phyloP scores from a whole-genome alignment of 2,888 invertebrate species.

The Plebejus anna region DNA sequence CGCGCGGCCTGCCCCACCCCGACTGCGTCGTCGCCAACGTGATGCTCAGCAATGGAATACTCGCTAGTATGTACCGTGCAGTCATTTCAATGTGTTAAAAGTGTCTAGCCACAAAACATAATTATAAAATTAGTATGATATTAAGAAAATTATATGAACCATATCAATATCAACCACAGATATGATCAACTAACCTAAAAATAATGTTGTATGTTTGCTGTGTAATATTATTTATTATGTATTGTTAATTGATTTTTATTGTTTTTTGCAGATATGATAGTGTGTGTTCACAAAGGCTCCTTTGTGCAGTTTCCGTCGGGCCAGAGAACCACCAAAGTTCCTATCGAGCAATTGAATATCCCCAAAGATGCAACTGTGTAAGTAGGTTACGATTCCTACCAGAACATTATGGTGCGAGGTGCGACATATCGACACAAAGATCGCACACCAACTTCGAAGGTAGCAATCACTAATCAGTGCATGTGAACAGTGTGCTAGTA shows the following conservation, averaged over 20 bases:
- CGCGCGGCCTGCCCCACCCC: conserved; percentile 78
- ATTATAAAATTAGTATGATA: too few relatives aligned
- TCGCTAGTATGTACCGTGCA: conserved; percentile 66
- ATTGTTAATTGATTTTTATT: not conserved
- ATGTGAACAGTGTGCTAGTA: too few relatives aligned
- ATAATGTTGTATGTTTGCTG: not conserved
- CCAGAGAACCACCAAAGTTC: conserved; percentile 44
- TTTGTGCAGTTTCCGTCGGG: conserved; percentile 48
- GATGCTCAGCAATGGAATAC: conserved; percentile 74
- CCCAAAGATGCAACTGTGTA: conserved; percentile 55
- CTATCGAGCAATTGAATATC: conserved; percentile 60
- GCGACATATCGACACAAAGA: too few relatives aligned
- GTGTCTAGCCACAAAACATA: not conserved
- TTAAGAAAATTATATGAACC: too few relatives aligned
- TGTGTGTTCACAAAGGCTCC: conserved; percentile 55
- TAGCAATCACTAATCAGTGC: too few relatives aligned
- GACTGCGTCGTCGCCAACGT: conserved; percentile 77
- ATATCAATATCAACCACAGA: not conserved
- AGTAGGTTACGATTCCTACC: conserved; percentile 40
- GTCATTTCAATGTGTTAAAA: not conserved
- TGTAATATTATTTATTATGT: not conserved
- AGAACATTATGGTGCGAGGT: not conserved
- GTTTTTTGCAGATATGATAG: conserved; percentile 53
- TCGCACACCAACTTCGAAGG: too few relatives aligned
- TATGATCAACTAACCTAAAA: not conserved